These are phyloP conservation scores for Protonibea diacanthus DNA, from an alignment of 2,797 vertebrate species.

Conservation along the genomic window DNA sequence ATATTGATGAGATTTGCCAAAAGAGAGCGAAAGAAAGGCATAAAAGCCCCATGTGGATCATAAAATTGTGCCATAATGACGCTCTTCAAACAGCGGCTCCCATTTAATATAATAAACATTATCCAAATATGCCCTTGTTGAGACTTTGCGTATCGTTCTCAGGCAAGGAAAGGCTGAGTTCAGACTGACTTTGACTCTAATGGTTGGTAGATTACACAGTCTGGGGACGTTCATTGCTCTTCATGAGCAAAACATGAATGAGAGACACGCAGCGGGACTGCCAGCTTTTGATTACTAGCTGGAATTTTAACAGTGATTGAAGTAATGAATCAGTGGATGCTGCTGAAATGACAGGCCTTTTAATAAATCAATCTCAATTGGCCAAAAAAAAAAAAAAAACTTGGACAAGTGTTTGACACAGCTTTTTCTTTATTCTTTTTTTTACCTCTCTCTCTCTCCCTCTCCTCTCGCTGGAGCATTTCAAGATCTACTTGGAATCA, in stretches of 20 bases:
- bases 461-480: conserved; percentile 15
- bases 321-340: conserved; percentile 48
- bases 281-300: conserved; percentile 61
- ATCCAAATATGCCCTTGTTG: conserved; percentile 65
- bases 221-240: conserved; percentile 62
- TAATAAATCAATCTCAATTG: conserved; percentile 48
- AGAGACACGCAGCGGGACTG: conserved; percentile 31
- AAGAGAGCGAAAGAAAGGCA: conserved; percentile 34
- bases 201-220: conserved; percentile 65
- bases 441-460: neutral
- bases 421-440: conserved; percentile 13
- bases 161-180: conserved; percentile 60
- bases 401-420: conserved; percentile 10
- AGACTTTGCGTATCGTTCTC: conserved; percentile 49
- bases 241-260: conserved; percentile 64
- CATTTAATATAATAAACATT: conserved; percentile 64
- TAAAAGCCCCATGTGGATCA: conserved; percentile 38
- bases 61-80: conserved; percentile 62
- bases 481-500: conserved; percentile 48
- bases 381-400: conserved; percentile 28
- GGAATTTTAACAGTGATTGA: conserved; percentile 46
- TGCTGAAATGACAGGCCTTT: conserved; percentile 31
- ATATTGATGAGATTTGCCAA: conserved; percentile 43
- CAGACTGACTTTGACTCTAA: conserved; percentile 48
- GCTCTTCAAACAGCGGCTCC: conserved; percentile 60